A percentile compares a stretch with the other conserved stretches of the same genome.
Evolutionary conservation across 2,797 vertebrate genomes (phyloP).

Genomic region (Helarctos malayanus): DNA sequence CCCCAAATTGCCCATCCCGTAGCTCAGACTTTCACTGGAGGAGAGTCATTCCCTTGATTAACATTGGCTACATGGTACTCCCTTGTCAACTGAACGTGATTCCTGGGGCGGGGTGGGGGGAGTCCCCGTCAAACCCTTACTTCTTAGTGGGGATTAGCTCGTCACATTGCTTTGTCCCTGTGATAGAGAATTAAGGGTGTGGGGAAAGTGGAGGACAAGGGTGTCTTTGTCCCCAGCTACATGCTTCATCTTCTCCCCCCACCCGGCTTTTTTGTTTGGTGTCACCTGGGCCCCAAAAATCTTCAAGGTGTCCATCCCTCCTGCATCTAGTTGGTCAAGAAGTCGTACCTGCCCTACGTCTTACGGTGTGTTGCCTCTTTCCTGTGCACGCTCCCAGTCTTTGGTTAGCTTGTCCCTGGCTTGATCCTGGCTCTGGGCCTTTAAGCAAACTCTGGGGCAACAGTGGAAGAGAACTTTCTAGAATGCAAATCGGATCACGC

Average conservation of each 20-base stretch:
- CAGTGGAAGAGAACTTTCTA: not conserved
- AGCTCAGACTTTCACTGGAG: not conserved
- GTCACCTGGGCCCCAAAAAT: not conserved
- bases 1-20: not conserved
- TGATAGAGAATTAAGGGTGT: not conserved
- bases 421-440: not conserved
- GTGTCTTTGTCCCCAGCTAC: not conserved
- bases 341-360: not conserved
- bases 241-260: not conserved
- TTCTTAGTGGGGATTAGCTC: not conserved
- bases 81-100: not conserved
- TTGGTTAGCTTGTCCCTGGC: not conserved
- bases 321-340: not conserved
- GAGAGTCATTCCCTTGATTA: not conserved
- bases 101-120: not conserved
- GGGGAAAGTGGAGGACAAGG: not conserved
- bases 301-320: not conserved
- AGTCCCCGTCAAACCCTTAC: not conserved
- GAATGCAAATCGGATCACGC: not conserved
- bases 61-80: not conserved
- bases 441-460: not conserved
- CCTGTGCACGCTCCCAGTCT: fast-evolving
- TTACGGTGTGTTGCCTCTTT: not conserved
- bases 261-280: not conserved
- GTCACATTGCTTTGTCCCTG: not conserved